Percentiles rank a stretch among this genome's conserved stretches.
These are phyloP conservation scores for Elymnias hypermnestra DNA, from an alignment of 1,140 invertebrate species.

Conservation along the genomic window DNA sequence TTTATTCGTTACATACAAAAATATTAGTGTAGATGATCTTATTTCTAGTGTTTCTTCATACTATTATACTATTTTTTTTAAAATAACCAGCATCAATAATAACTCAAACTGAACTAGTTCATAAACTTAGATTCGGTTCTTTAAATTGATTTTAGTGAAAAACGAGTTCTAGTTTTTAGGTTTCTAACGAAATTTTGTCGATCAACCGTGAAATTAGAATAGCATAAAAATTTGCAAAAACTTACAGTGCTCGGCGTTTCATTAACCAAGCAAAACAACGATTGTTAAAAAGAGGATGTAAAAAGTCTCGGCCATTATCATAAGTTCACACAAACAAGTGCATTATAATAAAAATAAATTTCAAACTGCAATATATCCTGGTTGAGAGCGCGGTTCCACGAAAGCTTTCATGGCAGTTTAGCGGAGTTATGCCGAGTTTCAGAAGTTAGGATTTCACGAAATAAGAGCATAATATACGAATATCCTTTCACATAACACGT, in stretches of 20 bases:
- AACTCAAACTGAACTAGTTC: no score
- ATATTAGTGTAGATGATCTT: no score
- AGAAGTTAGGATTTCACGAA: neutral
- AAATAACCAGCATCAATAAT: no score
- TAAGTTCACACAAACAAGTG: neutral
- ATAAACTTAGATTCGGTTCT: no score
- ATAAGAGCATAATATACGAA: neutral
- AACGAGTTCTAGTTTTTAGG: neutral
- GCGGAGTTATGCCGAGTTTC: neutral
- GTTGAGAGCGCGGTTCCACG: neutral
- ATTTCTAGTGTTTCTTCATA: no score
- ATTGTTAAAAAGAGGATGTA: neutral
- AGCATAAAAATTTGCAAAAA: neutral
- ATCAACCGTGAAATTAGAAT: neutral
- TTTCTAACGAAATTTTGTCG: neutral
- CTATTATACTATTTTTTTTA: no score
- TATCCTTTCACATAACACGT: neutral
- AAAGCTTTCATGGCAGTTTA: constrained; percentile 5
- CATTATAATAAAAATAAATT: constrained; percentile 6
- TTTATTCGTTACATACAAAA: no score
- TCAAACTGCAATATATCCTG: constrained; percentile 3
- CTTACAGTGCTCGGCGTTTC: neutral
- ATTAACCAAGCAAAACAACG: neutral
- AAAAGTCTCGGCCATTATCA: neutral
- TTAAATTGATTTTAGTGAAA: no score